phyloP scores from a whole-genome alignment of 1,140 invertebrate species.

The Solenopsis fugax region DNA sequence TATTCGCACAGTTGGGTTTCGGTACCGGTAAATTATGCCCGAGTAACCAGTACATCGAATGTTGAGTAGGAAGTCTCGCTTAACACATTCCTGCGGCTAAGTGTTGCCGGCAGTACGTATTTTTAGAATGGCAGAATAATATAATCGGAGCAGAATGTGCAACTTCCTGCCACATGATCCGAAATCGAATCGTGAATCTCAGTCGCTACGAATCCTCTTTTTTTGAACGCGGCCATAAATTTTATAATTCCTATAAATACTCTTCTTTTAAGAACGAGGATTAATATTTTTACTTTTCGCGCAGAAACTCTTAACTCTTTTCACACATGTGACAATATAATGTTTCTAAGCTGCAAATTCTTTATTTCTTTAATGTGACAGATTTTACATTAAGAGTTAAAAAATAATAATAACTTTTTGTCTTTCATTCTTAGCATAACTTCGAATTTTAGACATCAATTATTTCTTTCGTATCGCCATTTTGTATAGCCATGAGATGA shows the following conservation, averaged over 20 bases:
- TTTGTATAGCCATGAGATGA: neutral
- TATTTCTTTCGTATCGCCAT: neutral
- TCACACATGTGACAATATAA: neutral
- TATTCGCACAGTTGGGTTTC: constrained; percentile 1
- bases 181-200: constrained; percentile 19
- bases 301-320: neutral
- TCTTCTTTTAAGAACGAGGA: neutral
- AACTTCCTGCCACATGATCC: constrained; percentile 50
- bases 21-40: neutral
- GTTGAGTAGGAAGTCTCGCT: constrained; percentile 67
- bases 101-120: constrained; percentile 67
- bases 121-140: constrained; percentile 70
- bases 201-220: neutral
- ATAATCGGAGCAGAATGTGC: constrained; percentile 63
- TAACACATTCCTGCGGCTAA: constrained; percentile 70
- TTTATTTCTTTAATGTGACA: neutral
- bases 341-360: neutral
- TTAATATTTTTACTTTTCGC: constrained; percentile 3
- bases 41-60: constrained; percentile 4
- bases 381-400: neutral
- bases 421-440: neutral
- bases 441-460: neutral
- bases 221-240: neutral
- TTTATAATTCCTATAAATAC: constrained; percentile 16
- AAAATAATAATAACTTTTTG: neutral